A percentile compares a stretch with the other conserved stretches of the same genome.
These are phyloP conservation scores for Prolemur simus DNA, from an alignment of 2,113 vertebrate species.

Conservation along the genomic window DNA sequence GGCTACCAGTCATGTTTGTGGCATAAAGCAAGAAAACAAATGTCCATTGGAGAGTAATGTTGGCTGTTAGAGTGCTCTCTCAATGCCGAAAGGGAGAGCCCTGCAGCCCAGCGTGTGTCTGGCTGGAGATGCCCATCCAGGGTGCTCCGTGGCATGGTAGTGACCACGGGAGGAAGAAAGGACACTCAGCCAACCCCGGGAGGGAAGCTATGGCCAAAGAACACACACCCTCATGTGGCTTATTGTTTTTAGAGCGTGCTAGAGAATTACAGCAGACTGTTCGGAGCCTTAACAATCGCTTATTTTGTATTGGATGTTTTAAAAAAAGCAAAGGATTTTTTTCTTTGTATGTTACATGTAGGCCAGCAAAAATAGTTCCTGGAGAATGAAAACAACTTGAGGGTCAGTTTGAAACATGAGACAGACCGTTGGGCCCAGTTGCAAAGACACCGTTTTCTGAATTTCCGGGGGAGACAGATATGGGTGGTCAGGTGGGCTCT, in stretches of 20 bases:
- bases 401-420: conserved; percentile 74
- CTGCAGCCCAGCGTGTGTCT: not conserved
- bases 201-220: conserved; percentile 47
- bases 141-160: not conserved
- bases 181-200: not conserved
- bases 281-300: conserved; percentile 75
- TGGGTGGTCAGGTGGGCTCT: not conserved
- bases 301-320: conserved; percentile 76
- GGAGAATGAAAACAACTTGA: conserved; percentile 72
- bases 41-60: not conserved
- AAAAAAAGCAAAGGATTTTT: conserved; percentile 62
- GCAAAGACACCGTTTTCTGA: conserved; percentile 52
- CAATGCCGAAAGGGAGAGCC: not conserved
- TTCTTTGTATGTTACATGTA: conserved; percentile 59
- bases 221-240: conserved; percentile 61
- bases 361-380: conserved; percentile 79
- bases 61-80: not conserved
- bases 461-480: not conserved
- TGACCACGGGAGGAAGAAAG: conserved; percentile 36
- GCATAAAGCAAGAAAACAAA: not conserved
- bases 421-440: conserved; percentile 5
- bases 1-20: not conserved
- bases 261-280: conserved; percentile 72
- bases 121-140: not conserved
- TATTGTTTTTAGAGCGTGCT: conserved; percentile 68